Conservation (phyloP, 2,797 vertebrate genomes). For the Takifugu ocellatus region DNA sequence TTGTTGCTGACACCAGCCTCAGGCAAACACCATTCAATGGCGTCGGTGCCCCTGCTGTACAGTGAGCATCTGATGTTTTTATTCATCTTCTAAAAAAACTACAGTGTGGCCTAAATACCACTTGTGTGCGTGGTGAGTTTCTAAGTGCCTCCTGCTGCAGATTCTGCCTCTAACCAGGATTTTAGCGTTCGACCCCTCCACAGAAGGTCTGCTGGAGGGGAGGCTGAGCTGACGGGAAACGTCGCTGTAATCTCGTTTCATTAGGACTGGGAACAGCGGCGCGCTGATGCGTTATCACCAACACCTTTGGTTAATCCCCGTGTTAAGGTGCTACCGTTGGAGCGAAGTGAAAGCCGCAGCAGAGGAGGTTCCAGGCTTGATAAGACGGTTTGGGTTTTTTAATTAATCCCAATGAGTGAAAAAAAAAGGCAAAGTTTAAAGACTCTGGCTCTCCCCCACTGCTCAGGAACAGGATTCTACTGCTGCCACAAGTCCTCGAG, state of each 20-base stretch:
- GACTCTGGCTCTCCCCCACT: too few species aligned
- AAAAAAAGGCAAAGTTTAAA: background rate
- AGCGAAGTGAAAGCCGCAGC: constrained; percentile 24
- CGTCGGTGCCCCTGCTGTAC: constrained; percentile 13
- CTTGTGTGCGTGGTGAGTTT: constrained; percentile 12
- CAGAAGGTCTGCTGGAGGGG: constrained; percentile 23
- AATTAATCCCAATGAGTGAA: background rate
- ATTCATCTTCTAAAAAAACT: constrained; percentile 33
- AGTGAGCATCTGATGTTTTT: constrained; percentile 27
- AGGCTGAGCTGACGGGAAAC: too few species aligned
- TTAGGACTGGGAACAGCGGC: constrained; percentile 4
- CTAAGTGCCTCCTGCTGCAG: constrained; percentile 14
- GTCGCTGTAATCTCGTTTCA: constrained; percentile 2
- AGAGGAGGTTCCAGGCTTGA: background rate
- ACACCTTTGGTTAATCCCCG: constrained; percentile 20
- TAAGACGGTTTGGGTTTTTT: too few species aligned
- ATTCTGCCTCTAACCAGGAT: constrained; percentile 35
- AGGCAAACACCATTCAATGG: constrained; percentile 30
- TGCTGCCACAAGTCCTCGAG: too few species aligned
- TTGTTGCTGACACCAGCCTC: constrained; percentile 16
- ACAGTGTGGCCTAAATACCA: constrained; percentile 29
- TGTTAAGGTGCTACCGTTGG: constrained; percentile 31
- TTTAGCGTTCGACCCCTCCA: constrained; percentile 27
- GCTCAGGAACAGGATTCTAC: too few species aligned
- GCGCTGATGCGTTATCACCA: constrained; percentile 17